Evolutionary conservation across 2,113 vertebrate species (phyloP).

Genomic region (Varanus komodoensis): DNA sequence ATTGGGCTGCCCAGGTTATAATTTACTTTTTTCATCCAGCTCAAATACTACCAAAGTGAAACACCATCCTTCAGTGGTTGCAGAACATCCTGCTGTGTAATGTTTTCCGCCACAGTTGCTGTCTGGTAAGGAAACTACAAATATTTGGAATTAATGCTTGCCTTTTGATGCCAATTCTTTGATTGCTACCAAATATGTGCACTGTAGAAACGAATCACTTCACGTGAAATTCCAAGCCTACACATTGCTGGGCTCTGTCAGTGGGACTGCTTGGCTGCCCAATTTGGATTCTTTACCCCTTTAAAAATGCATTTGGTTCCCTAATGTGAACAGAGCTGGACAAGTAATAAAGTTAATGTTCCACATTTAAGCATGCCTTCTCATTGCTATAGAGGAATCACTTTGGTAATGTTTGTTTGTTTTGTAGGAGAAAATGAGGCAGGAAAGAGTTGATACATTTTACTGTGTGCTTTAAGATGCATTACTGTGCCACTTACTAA

Average conservation of each 20-base stretch:
- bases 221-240: conserved; percentile 45
- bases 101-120: conserved; percentile 49
- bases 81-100: conserved; percentile 32
- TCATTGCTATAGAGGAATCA: conserved; percentile 15
- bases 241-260: conserved; percentile 37
- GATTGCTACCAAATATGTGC: conserved; percentile 50
- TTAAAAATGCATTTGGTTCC: conserved; percentile 50
- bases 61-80: conserved; percentile 26
- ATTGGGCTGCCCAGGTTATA: conserved; percentile 37
- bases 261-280: background rate
- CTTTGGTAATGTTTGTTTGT: conserved; percentile 20
- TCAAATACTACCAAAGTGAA: conserved; percentile 31
- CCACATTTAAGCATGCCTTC: conserved; percentile 27
- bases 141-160: conserved; percentile 51
- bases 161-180: conserved; percentile 44
- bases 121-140: conserved; percentile 57
- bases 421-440: conserved; percentile 24
- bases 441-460: conserved; percentile 29
- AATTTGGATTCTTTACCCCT: conserved; percentile 18
- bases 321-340: conserved; percentile 32
- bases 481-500: conserved; percentile 53
- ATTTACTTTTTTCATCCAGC: conserved; percentile 30
- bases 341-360: conserved; percentile 51
- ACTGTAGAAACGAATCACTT: conserved; percentile 25
- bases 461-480: conserved; percentile 49